phyloP scores from a whole-genome alignment of 2,113 vertebrate species.

The Setophaga kirtlandii region DNA sequence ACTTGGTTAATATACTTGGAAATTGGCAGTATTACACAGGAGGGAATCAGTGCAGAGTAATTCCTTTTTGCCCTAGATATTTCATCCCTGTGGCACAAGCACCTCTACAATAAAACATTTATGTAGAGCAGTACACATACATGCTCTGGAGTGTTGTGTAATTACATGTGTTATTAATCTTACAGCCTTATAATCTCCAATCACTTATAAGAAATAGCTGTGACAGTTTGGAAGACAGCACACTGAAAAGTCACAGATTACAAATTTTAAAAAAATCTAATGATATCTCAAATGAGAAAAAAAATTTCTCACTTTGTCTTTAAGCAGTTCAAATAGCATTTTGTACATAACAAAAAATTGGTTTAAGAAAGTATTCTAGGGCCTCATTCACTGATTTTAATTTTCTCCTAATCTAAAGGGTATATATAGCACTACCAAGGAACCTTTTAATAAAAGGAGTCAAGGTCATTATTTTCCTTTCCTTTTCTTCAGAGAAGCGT shows the following conservation, averaged over 20 bases:
- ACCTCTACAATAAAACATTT: neutral
- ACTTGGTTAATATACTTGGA: neutral
- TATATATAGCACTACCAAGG: neutral
- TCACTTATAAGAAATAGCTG: neutral
- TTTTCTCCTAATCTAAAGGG: neutral
- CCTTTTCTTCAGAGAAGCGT: neutral
- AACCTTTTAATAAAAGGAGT: neutral
- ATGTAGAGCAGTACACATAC: neutral
- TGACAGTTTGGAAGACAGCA: rapidly evolving
- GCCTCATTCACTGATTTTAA: neutral
- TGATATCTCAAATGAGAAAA: neutral
- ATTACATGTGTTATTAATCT: neutral
- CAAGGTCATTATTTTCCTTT: neutral
- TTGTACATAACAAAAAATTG: neutral
- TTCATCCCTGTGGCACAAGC: neutral
- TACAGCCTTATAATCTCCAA: neutral
- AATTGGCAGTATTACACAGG: neutral
- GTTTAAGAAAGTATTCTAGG: neutral
- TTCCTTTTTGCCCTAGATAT: neutral
- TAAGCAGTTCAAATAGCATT: neutral
- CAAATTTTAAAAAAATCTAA: neutral
- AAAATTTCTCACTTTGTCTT: neutral
- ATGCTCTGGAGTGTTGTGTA: neutral
- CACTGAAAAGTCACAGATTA: neutral
- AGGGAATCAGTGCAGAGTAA: neutral